Evolutionary conservation across 2,888 invertebrate genomes (phyloP).

Genomic region (Troides aeacus): DNA sequence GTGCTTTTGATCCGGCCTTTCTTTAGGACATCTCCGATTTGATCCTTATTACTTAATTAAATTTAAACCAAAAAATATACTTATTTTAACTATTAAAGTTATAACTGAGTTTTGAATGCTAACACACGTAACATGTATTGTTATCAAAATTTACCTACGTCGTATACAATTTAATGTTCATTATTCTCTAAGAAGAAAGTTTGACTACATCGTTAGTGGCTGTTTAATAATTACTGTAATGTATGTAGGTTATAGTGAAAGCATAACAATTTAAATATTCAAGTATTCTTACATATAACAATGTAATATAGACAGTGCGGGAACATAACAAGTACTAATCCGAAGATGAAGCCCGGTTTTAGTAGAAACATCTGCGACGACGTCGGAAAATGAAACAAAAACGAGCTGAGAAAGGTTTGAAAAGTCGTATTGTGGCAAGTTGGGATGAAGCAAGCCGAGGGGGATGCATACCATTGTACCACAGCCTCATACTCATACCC

Average conservation of each 20-base stretch:
- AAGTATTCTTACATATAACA: slow-evolving; percentile 25
- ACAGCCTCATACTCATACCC: slow-evolving; percentile 33
- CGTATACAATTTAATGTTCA: too few relatives aligned
- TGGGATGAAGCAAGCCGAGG: slow-evolving; percentile 53
- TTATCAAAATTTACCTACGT: too few relatives aligned
- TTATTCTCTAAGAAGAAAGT: neutral
- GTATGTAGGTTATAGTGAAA: neutral
- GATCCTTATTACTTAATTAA: too few relatives aligned
- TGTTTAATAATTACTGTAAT: neutral
- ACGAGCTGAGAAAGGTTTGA: slow-evolving; percentile 77
- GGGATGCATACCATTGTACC: slow-evolving; percentile 37
- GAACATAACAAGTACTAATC: slow-evolving; percentile 75
- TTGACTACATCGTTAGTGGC: neutral
- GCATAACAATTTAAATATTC: neutral
- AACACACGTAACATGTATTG: too few relatives aligned
- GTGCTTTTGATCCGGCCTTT: too few relatives aligned
- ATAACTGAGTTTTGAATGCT: too few relatives aligned
- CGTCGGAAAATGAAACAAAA: slow-evolving; percentile 64
- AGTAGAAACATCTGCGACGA: slow-evolving; percentile 67
- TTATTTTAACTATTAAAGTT: too few relatives aligned
- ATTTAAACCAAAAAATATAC: too few relatives aligned
- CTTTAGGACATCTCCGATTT: too few relatives aligned
- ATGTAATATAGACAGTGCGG: slow-evolving; percentile 63
- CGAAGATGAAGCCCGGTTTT: slow-evolving; percentile 70
- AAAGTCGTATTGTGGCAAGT: slow-evolving; percentile 70